Base-by-base conservation (phyloP, 2,797 vertebrate genomes). In the Gymnoscopelus braueri region DNA sequence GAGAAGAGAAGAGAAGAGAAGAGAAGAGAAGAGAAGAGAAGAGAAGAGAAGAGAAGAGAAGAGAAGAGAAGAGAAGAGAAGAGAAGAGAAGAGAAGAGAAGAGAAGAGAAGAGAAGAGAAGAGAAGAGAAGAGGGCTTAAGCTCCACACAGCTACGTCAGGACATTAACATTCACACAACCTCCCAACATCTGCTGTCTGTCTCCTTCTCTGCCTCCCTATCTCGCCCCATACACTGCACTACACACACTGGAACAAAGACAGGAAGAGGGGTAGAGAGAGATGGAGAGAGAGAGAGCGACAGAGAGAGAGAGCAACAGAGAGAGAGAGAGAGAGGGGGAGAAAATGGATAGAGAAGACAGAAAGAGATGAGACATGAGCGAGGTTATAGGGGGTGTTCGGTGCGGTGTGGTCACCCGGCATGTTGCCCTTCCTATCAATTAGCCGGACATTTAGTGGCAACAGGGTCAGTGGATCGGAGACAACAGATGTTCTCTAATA, bases 91-190 rank as follows among this genome's bases (percentile, higher is more conserved):
- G 14, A 14, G 49, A 50, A 14, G 49, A 50, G 82, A 86, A 82
- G 80, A 69, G 82, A 76, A 87, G 53, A 88, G 84, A 87, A 83
- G 78, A n/a, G 49, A 26, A 52, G 49, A 24, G 55, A 53, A 15
- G 47, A 35, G 35, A 56, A 53, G 50, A 54, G 63, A 39, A 91
- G 86, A 88, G 92, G 95, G 93, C 97, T 44, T 96, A 97, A 96
- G 93, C 94, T 93, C 91, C 80, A 87, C 59, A 47, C 78, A 48
- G 84, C 94, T 95, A 93, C 92, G 94, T 95, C 93, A 94, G 92
- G 89, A 95, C 94, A 98, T 98, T 98, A 97, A 95, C 96, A 99
- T 99, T 96, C 96, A 96, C 93, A 95, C 89, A 96, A 94, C 94
- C 95, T 94, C 87, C 95, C 94, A 96, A 97, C 98, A 98, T 98